Percentiles rank a stretch among this genome's conserved stretches.
Evolutionary conservation across 2,888 invertebrate species (phyloP).

Genomic region (Papilio demoleus): DNA sequence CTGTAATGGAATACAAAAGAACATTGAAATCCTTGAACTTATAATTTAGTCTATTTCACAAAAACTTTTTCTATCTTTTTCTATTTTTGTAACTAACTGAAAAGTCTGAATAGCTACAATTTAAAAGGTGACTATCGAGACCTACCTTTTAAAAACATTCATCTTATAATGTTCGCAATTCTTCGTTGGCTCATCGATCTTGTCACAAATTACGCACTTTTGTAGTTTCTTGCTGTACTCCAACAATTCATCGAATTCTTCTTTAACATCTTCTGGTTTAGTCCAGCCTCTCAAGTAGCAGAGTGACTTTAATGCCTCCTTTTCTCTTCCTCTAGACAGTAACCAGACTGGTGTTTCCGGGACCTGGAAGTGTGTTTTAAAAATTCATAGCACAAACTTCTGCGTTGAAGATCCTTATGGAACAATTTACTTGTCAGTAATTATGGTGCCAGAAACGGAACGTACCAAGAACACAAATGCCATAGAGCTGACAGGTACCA

Average conservation of each 20-base stretch:
- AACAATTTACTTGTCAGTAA: background rate
- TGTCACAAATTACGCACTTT: slow-evolving; percentile 67
- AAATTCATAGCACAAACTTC: background rate
- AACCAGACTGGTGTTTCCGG: slow-evolving; percentile 85
- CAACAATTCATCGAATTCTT: slow-evolving; percentile 74
- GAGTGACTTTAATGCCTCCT: slow-evolving; percentile 79
- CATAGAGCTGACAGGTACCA: slow-evolving; percentile 77
- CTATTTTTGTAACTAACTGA: too few relatives aligned
- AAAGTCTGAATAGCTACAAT: background rate
- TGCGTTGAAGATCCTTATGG: background rate
- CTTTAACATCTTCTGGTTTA: slow-evolving; percentile 70
- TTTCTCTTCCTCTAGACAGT: slow-evolving; percentile 73
- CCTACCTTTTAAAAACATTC: slow-evolving; percentile 64
- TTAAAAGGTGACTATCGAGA: background rate
- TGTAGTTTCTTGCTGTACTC: slow-evolving; percentile 68
- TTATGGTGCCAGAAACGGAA: background rate
- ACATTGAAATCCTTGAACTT: too few relatives aligned
- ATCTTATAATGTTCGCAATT: slow-evolving; percentile 65
- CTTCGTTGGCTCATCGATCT: slow-evolving; percentile 47
- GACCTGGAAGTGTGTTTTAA: slow-evolving; percentile 59
- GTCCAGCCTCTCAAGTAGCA: slow-evolving; percentile 84
- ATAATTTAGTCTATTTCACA: too few relatives aligned
- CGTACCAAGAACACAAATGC: slow-evolving; percentile 76
- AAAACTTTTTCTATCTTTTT: too few relatives aligned
- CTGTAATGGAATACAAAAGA: slow-evolving; percentile 50